Evolutionary conservation across 1,140 invertebrate species (phyloP), one percentile per base, ranked within the genome.

Genomic region (Drosophila oshimai): DNA sequence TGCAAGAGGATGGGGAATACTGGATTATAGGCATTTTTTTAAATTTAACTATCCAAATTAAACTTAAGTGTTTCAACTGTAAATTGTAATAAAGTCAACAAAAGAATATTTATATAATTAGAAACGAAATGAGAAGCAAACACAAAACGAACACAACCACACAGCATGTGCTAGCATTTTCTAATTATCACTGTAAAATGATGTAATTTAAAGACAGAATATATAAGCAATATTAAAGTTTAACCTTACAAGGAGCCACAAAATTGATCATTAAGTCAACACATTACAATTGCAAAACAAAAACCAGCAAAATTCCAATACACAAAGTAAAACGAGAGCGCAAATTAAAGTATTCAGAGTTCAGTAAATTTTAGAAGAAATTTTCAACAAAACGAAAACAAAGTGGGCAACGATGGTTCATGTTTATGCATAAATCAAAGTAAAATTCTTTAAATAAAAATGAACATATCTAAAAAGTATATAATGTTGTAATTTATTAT

Each of bases 391-490:
- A 37, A 47, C 44, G 31, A 65, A 51, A 50, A 44, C 42, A 26
- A 42, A 51, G 33, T 26, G 44, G 41, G 24, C 18, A 50, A 7
- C 70, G 53, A 71, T 78, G 70, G 74, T 87, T 84, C 68, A 64
- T 81, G 76, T 77, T 87, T 81, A 74, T 77, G 76, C 73, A 77
- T 87, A 81, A 88, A 81, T 87, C 73, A 74, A 72, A 87, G 46
- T 77, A 87, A 87, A 87, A 87, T 60, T 87, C 83, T 87, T 87
- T 57, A 77, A 87, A 87, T 87, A 87, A 87, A 87, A 87, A 57
- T 87, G 83, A 87, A 87, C 81, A 87, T 87, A 87, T 87, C 81
- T 88, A 88, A 87, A 87, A 87, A 77, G 10, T 67, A 80, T 58
- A 18, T 3, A 5, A 1, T 9, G 13, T 0, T 4, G 7, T 9